phyloP scores from a whole-genome alignment of 2,797 vertebrate genomes.

The Enteromius viviparus region DNA sequence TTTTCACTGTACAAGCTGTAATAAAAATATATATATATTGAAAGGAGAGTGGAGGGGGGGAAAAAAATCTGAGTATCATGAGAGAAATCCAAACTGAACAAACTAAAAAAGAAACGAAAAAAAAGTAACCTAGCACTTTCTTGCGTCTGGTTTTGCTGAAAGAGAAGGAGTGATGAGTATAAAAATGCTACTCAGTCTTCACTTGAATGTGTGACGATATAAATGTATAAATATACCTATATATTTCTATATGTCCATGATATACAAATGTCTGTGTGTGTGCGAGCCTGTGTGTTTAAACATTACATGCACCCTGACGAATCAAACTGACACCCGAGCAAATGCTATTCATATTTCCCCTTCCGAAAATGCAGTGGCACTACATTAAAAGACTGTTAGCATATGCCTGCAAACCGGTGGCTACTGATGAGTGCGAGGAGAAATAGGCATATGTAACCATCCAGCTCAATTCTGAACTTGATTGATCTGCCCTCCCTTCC shows the following conservation, averaged over 20 bases:
- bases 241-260: conserved; percentile 58
- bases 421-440: conserved; percentile 20
- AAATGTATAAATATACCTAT: conserved; percentile 78
- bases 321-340: conserved; percentile 43
- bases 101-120: conserved; percentile 69
- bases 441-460: conserved; percentile 15
- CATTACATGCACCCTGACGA: conserved; percentile 50
- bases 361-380: conserved; percentile 42
- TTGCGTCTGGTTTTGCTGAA: conserved; percentile 78
- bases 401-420: conserved; percentile 43
- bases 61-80: conserved; percentile 70
- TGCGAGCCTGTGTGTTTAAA: conserved; percentile 64
- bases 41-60: conserved; percentile 67
- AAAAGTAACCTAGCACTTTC: conserved; percentile 80
- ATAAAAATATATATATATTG: conserved; percentile 66
- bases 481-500: conserved; percentile 39
- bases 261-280: conserved; percentile 72
- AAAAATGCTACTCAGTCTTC: conserved; percentile 81
- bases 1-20: conserved; percentile 77
- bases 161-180: conserved; percentile 77
- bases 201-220: conserved; percentile 81
- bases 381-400: conserved; percentile 59
- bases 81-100: conserved; percentile 69
- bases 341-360: conserved; percentile 42
- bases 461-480: background rate